A percentile compares a stretch with the other conserved stretches of the same genome.
Conservation (phyloP, 2,113 vertebrate genomes). For the Megaleporinus macrocephalus region DNA sequence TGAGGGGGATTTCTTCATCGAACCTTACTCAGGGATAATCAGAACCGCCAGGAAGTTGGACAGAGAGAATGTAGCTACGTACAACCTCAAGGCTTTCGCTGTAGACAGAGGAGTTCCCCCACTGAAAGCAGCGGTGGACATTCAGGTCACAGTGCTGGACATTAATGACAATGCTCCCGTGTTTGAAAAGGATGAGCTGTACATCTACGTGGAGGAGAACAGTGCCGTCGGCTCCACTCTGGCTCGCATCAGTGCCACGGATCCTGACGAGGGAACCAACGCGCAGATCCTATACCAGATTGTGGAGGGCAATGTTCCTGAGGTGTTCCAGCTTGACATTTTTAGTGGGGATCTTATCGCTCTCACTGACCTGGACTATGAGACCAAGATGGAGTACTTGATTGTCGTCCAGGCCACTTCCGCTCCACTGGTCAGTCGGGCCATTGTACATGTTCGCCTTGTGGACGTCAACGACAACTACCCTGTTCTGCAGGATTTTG, state of each 20-base stretch:
- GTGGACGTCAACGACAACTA: slow-evolving; percentile 88
- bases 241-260: slow-evolving; percentile 79
- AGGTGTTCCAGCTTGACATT: slow-evolving; percentile 88
- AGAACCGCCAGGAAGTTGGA: slow-evolving; percentile 85
- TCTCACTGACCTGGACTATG: slow-evolving; percentile 86
- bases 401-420: slow-evolving; percentile 90
- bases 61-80: slow-evolving; percentile 84
- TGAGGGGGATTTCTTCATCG: slow-evolving; percentile 87
- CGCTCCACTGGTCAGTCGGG: slow-evolving; percentile 86
- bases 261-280: slow-evolving; percentile 86
- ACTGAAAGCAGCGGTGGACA: slow-evolving; percentile 80
- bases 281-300: slow-evolving; percentile 92
- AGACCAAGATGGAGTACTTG: slow-evolving; percentile 80
- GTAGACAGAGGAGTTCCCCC: slow-evolving; percentile 85
- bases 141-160: slow-evolving; percentile 84
- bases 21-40: slow-evolving; percentile 88
- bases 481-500: slow-evolving; percentile 84
- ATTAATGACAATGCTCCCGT: slow-evolving; percentile 89
- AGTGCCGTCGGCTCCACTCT: slow-evolving; percentile 86
- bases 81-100: slow-evolving; percentile 82
- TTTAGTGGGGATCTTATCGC: slow-evolving; percentile 87
- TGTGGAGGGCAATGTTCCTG: slow-evolving; percentile 86
- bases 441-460: slow-evolving; percentile 81
- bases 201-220: slow-evolving; percentile 86
- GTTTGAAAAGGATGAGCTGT: slow-evolving; percentile 86